phyloP scores from a whole-genome alignment of 2,888 invertebrate genomes.

The Melikaiella ostensackeni region DNA sequence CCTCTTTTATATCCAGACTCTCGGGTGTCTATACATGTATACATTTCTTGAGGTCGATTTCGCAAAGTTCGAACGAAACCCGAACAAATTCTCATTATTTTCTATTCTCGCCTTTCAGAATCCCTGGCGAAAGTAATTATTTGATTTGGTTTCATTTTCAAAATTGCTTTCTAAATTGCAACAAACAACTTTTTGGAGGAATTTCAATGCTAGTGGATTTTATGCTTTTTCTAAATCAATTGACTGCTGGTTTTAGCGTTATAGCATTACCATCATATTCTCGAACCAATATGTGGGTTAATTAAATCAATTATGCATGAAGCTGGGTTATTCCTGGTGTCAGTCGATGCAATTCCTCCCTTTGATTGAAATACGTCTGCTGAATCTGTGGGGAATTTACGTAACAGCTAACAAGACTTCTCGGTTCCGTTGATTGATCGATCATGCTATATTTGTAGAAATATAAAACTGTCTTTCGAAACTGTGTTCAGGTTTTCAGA shows the following conservation, averaged over 20 bases:
- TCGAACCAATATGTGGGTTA: slow-evolving; percentile 36
- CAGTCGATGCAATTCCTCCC: slow-evolving; percentile 26
- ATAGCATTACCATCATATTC: slow-evolving; percentile 4
- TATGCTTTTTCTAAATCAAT: not conserved
- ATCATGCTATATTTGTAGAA: slow-evolving; percentile 16
- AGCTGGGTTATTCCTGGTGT: slow-evolving; percentile 18
- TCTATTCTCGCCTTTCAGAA: not conserved
- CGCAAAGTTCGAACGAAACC: slow-evolving; percentile 16
- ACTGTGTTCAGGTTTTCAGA: not conserved
- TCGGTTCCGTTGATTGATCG: slow-evolving; percentile 25
- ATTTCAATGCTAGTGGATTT: not conserved
- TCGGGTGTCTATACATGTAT: slow-evolving; percentile 14
- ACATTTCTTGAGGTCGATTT: slow-evolving; percentile 26
- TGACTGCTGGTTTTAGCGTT: not conserved
- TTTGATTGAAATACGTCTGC: slow-evolving; percentile 24
- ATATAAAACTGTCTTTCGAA: not conserved
- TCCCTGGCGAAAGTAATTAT: not conserved
- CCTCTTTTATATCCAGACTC: slow-evolving; percentile 26
- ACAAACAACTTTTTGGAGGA: not conserved
- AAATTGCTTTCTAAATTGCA: not conserved
- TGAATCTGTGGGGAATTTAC: slow-evolving; percentile 31
- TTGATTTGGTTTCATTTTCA: not conserved
- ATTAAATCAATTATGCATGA: slow-evolving; percentile 37
- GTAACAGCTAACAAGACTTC: slow-evolving; percentile 28
- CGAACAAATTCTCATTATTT: slow-evolving; percentile 28